phyloP scores from a whole-genome alignment of 2,888 invertebrate genomes.

The Orthosia cruda region DNA sequence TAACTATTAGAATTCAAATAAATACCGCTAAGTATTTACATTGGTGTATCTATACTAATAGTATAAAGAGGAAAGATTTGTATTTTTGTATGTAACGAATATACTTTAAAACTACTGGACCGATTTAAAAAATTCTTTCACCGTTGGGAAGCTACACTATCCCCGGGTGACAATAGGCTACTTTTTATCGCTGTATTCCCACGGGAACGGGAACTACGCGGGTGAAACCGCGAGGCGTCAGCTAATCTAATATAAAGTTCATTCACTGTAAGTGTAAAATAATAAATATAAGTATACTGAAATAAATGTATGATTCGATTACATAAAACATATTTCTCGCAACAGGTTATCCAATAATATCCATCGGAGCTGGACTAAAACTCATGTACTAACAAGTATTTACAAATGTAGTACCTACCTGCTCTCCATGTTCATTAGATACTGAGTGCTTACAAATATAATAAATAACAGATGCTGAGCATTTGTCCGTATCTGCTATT shows the following conservation, averaged over 20 bases:
- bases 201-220: too few species aligned
- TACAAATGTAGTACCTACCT: constrained; percentile 4
- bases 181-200: too few species aligned
- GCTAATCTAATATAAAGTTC: background rate
- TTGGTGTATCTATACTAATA: too few species aligned
- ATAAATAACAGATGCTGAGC: constrained; percentile 26
- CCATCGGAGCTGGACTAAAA: constrained; percentile 5
- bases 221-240: too few species aligned
- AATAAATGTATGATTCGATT: background rate
- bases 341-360: constrained; percentile 3
- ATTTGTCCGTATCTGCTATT: constrained; percentile 8
- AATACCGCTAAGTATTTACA: background rate
- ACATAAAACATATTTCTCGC: background rate
- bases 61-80: too few species aligned
- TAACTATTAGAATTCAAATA: constrained; percentile 32
- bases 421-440: constrained; percentile 25
- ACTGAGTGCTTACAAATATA: constrained; percentile 20
- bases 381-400: background rate
- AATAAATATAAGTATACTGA: background rate
- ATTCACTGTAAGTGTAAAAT: background rate
- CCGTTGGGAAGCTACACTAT: too few species aligned
- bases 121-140: too few species aligned
- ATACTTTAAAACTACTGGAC: too few species aligned
- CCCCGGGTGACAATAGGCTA: too few species aligned
- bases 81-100: too few species aligned